Conservation (phyloP, 37 sponge, comb jelly and placozoan species). For the Spongilla lacustris region DNA sequence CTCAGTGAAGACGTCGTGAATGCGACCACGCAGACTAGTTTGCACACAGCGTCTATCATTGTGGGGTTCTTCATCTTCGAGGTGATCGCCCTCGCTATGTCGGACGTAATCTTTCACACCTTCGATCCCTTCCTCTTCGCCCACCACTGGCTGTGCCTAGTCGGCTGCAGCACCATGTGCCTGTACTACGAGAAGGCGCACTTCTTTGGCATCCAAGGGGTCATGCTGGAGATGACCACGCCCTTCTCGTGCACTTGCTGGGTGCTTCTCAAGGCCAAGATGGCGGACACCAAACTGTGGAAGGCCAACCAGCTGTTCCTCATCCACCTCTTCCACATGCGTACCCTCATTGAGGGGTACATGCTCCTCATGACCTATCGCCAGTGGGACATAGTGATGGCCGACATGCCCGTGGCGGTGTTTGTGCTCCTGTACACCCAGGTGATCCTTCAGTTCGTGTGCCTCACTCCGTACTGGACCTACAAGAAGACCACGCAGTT, state of each 20-base stretch:
- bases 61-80: conserved; percentile 68
- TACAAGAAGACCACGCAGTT: conserved; percentile 71
- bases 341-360: conserved; percentile 40
- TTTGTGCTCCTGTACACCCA: conserved; percentile 14
- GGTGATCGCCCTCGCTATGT: conserved; percentile 16
- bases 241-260: conserved; percentile 69
- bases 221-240: conserved; percentile 68
- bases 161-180: conserved; percentile 16
- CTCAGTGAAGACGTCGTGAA: conserved; percentile 34
- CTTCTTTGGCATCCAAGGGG: conserved; percentile 45
- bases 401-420: conserved; percentile 33
- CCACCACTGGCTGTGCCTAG: conserved; percentile 46
- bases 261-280: conserved; percentile 50
- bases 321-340: conserved; percentile 68
- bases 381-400: conserved; percentile 36
- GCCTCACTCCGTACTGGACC: conserved; percentile 81
- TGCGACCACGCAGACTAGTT: conserved; percentile 9
- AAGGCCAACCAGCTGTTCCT: conserved; percentile 52
- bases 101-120: conserved; percentile 14
- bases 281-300: conserved; percentile 36
- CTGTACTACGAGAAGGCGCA: conserved; percentile 34
- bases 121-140: conserved; percentile 35
- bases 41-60: conserved; percentile 1
- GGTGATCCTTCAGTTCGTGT: conserved; percentile 18
- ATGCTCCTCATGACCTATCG: conserved; percentile 26